These are phyloP conservation scores for Platorchestia sp. DNA, from an alignment of 1,140 invertebrate genomes.

Conservation along the genomic window DNA sequence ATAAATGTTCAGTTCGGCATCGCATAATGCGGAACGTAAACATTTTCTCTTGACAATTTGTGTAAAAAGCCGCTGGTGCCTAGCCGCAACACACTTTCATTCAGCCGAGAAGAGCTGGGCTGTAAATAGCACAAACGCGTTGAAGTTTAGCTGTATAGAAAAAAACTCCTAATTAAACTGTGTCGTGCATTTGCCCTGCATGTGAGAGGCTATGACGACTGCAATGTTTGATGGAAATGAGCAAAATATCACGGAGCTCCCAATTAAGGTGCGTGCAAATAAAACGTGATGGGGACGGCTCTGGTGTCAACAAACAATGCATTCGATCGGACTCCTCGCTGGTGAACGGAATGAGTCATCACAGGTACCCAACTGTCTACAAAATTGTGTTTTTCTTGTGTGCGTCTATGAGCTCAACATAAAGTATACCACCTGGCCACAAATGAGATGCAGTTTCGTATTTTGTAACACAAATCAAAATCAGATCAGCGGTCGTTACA, in stretches of 20 bases:
- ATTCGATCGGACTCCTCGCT: neutral
- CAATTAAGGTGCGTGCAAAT: neutral
- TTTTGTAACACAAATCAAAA: neutral
- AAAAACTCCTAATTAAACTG: neutral
- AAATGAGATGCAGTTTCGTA: neutral
- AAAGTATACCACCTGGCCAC: too few relatives aligned
- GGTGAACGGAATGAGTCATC: neutral
- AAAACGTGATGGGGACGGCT: neutral
- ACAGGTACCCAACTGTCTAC: too few relatives aligned
- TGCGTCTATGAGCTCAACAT: neutral
- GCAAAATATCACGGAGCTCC: neutral
- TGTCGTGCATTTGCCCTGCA: neutral
- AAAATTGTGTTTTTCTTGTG: neutral
- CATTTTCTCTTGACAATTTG: neutral
- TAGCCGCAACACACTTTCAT: neutral
- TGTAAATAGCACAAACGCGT: neutral
- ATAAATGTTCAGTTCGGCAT: neutral
- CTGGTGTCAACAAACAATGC: neutral
- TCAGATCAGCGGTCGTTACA: neutral
- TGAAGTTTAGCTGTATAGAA: neutral
- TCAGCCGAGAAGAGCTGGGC: neutral
- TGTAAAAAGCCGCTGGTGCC: neutral
- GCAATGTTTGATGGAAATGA: neutral
- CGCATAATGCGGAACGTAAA: neutral
- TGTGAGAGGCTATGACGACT: neutral